A percentile compares a stretch with the other conserved stretches of the same genome.
These are phyloP conservation scores for Alosa alosa DNA, from an alignment of 2,113 vertebrate species.

Conservation along the genomic window DNA sequence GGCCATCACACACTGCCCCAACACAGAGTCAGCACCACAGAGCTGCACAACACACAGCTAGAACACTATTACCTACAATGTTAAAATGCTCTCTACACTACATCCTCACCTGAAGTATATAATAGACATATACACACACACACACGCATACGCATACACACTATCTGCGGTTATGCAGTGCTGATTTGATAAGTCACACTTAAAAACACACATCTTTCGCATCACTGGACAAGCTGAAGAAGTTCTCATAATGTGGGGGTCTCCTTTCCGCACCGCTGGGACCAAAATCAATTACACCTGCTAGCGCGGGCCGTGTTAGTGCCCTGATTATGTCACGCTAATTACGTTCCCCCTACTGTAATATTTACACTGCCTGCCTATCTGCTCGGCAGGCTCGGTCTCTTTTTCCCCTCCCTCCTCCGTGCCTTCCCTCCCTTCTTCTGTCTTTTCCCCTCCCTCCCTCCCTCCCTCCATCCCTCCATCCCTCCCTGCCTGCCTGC, in stretches of 20 bases:
- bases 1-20: not conserved
- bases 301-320: constrained; percentile 34
- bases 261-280: constrained; percentile 29
- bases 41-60: not conserved
- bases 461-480: constrained; percentile 8
- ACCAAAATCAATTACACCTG: constrained; percentile 60
- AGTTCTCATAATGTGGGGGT: constrained; percentile 33
- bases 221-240: not conserved
- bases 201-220: not conserved
- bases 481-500: constrained; percentile 36
- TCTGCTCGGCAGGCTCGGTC: constrained; percentile 41
- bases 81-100: not conserved
- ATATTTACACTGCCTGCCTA: constrained; percentile 57
- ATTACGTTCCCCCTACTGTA: constrained; percentile 69
- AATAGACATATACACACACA: not conserved
- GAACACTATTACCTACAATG: not conserved
- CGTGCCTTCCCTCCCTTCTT: not conserved
- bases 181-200: not conserved
- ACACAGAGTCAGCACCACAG: not conserved
- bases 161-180: not conserved
- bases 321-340: constrained; percentile 63
- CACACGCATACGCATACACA: not conserved
- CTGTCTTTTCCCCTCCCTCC: constrained; percentile 11
- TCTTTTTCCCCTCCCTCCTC: not conserved
- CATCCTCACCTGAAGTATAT: not conserved